Evolutionary conservation across 2,113 vertebrate genomes (phyloP), one percentile per base, ranked within the genome.

Genomic region (Engystomops pustulosus): DNA sequence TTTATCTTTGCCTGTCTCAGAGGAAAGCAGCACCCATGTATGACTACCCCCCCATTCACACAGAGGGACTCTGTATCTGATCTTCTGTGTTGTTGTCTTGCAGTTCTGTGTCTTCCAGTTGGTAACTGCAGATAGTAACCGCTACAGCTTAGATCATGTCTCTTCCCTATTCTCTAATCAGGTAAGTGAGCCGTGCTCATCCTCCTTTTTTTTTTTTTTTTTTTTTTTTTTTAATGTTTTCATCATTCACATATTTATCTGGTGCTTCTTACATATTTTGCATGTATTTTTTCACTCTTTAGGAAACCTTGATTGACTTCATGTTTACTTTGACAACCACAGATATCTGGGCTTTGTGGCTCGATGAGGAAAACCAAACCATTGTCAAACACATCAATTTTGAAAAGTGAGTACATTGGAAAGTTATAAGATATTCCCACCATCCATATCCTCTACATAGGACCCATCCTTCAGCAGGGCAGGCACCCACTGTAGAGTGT

Each of bases 41-140:
- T n/a, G n/a, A n/a, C n/a, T n/a, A n/a, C n/a, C n/a, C n/a, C n/a
- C n/a, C n/a, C n/a, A n/a, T n/a, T n/a, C n/a, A n/a, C n/a, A n/a
- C n/a, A n/a, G 51, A 6, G 6, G 7, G 51, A 53, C 7, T n/a
- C n/a, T 18, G 1, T 11, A 3, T 23, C n/a, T 58, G 25, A 20
- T 27, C n/a, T 30, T 30, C 8, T 62, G 0, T 14, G 0, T 20
- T 41, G 53, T 47, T 7, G 90, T 49, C 45, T 87, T 89, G 79
- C 88, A 99, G 95, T 99, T 99, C 89, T 96, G 94, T 79, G 87
- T 98, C 32, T 94, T 99, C 89, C 97, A 98, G 91, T 91, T 99
- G 86, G 92, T 96, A 34, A 92, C 93, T 88, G 92, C 94, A 0
- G 96, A 97, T 86, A 96, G 91, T 88, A 94, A 91, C 87, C 95